Percentiles rank a stretch among this genome's conserved stretches.
Conservation (phyloP, 2,113 vertebrate species). For the Lepisosteus oculatus region DNA sequence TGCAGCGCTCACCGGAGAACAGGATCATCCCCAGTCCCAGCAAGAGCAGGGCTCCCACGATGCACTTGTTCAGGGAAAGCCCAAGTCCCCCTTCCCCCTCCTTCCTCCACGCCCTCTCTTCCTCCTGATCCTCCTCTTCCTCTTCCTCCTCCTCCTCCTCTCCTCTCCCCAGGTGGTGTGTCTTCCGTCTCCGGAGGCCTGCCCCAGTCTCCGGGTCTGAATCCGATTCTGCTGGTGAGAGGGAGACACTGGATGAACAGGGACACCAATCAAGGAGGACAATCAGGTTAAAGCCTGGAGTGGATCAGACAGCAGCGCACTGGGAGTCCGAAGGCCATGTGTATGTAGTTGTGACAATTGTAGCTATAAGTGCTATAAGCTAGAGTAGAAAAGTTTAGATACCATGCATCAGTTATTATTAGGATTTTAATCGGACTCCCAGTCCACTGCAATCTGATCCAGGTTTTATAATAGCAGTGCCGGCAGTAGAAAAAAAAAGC, state of each 20-base stretch:
- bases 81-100: constrained; percentile 42
- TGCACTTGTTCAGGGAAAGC: constrained; percentile 72
- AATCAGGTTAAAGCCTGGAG: no score
- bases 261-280: no score
- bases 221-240: constrained; percentile 26
- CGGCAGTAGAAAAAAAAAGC: no score
- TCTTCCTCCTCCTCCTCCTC: constrained; percentile 49
- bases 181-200: constrained; percentile 27
- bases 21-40: constrained; percentile 73
- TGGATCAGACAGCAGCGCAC: no score
- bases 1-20: constrained; percentile 55
- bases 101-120: constrained; percentile 44
- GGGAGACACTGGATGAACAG: not conserved
- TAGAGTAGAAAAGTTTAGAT: no score
- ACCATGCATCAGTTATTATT: no score
- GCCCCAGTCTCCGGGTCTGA: constrained; percentile 25
- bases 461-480: no score
- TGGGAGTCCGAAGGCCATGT: no score
- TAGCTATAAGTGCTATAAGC: no score
- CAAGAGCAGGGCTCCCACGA: constrained; percentile 73
- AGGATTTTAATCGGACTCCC: no score
- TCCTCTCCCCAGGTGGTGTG: constrained; percentile 27
- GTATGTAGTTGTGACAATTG: no score
- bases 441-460: no score
- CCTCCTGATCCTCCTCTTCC: constrained; percentile 44